Percentiles rank a stretch among this genome's conserved stretches.
Evolutionary conservation across 2,797 vertebrate species (phyloP).

Genomic region (Hypotaenidia okinawae): DNA sequence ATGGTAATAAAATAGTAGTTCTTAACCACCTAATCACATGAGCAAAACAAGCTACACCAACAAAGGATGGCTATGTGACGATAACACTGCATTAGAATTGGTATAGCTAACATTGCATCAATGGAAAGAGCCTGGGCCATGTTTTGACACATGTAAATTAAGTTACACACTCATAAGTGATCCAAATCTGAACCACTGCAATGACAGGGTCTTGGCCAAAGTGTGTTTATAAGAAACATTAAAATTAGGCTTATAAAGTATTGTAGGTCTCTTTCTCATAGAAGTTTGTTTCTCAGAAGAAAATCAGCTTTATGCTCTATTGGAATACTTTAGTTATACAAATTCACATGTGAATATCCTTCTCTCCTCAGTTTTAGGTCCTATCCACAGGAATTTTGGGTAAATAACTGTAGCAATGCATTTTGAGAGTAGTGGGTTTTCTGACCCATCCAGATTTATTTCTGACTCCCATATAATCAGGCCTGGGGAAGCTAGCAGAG

Average conservation of each 20-base stretch:
- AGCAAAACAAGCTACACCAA: neutral
- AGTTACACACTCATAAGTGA: neutral
- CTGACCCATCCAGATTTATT: too few species aligned
- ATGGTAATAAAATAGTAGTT: neutral
- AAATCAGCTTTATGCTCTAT: neutral
- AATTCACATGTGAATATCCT: neutral
- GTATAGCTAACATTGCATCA: neutral
- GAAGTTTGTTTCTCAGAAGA: neutral
- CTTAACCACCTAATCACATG: neutral
- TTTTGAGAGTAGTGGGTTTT: too few species aligned
- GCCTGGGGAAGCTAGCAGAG: too few species aligned
- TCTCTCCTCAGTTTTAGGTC: neutral
- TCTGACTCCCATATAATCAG: too few species aligned
- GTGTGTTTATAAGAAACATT: neutral
- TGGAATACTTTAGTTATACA: neutral
- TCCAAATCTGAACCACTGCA: neutral
- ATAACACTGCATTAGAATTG: neutral
- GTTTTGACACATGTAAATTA: conserved; percentile 12
- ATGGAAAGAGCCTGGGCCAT: neutral
- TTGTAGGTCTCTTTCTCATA: neutral
- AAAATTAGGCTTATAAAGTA: neutral
- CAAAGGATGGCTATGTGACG: neutral
- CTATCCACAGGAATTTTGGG: neutral
- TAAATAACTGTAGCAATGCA: neutral
- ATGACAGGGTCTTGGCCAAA: neutral